Conservation (phyloP, 2,797 vertebrate genomes). For the Channallabes apus region DNA sequence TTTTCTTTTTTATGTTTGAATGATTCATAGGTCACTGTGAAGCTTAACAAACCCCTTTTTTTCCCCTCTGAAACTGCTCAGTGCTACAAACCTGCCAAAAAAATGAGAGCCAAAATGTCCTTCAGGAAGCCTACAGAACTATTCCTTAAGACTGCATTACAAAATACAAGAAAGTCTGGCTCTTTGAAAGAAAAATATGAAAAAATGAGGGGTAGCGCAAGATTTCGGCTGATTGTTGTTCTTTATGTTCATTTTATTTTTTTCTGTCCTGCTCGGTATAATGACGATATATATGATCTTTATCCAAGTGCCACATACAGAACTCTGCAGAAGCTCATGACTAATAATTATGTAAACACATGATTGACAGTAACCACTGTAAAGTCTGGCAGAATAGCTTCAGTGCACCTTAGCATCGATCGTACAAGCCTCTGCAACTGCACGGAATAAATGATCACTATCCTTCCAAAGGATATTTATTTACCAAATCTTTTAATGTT, state of each 20-base stretch:
- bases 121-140: too few relatives aligned
- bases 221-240: too few relatives aligned
- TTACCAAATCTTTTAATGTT: background rate
- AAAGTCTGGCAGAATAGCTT: background rate
- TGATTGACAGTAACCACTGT: background rate
- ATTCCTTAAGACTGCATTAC: too few relatives aligned
- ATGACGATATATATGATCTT: background rate
- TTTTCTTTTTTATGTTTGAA: too few relatives aligned
- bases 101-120: too few relatives aligned
- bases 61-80: too few relatives aligned
- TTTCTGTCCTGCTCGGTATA: background rate
- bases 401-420: background rate
- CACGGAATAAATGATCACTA: background rate
- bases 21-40: too few relatives aligned
- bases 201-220: too few relatives aligned
- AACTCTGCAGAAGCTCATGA: background rate
- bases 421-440: background rate
- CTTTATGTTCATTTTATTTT: background rate
- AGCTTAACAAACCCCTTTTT: too few relatives aligned
- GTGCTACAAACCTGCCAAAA: too few relatives aligned
- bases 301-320: background rate
- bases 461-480: background rate
- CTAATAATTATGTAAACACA: background rate
- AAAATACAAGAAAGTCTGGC: too few relatives aligned
- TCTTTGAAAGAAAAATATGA: too few relatives aligned